These are phyloP conservation scores for Nicator chloris DNA, from an alignment of 2,113 vertebrate species.

Conservation along the genomic window DNA sequence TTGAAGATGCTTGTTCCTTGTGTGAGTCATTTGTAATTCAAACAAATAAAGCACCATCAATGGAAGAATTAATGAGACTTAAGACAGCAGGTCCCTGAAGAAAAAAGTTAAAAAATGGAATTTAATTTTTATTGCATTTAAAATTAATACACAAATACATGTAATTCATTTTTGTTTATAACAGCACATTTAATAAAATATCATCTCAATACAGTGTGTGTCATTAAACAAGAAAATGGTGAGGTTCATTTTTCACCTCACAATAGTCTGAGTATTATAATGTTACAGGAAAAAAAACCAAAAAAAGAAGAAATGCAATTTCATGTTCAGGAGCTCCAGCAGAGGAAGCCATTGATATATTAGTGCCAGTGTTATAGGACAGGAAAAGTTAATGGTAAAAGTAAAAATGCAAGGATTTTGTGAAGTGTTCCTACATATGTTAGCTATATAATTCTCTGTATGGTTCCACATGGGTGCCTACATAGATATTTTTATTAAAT, in stretches of 20 bases:
- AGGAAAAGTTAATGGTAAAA: not conserved
- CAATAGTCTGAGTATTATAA: not conserved
- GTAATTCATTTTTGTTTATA: not conserved
- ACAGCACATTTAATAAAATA: not conserved
- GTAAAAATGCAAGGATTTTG: not conserved
- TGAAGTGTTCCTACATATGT: not conserved
- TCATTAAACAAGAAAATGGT: not conserved
- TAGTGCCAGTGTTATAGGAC: not conserved
- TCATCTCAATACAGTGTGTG: not conserved
- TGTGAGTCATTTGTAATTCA: not conserved
- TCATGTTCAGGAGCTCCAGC: not conserved
- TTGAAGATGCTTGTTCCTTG: not conserved
- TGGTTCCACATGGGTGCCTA: not conserved
- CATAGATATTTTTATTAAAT: not conserved
- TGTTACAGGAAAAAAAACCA: too few species aligned
- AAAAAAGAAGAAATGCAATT: too few species aligned
- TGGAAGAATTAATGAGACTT: not conserved
- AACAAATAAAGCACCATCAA: not conserved
- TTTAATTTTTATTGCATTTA: not conserved
- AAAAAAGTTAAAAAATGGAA: not conserved
- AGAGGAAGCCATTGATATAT: not conserved
- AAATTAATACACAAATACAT: not conserved
- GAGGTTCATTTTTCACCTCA: not conserved
- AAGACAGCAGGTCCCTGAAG: not conserved
- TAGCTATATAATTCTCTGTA: not conserved